Percentiles rank a stretch among this genome's conserved stretches.
Conservation (phyloP, 2,888 invertebrate genomes). For the Macrophya alboannulata region DNA sequence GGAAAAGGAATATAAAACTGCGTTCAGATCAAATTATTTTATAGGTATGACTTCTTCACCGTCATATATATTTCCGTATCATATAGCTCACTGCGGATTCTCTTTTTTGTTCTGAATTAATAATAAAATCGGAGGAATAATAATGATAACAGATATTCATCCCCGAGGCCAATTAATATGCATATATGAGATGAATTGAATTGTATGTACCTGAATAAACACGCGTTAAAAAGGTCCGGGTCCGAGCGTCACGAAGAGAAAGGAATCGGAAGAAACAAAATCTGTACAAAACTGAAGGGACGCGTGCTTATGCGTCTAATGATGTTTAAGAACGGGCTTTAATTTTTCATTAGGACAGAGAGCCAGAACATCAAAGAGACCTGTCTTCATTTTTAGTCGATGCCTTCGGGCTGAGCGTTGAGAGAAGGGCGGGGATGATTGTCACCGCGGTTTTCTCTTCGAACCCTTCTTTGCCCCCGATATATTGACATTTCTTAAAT, state of each 20-base stretch:
- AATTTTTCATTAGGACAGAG: slow-evolving; percentile 79
- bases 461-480: slow-evolving; percentile 59
- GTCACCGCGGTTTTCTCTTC: slow-evolving; percentile 64
- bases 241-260: neutral
- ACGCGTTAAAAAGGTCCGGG: neutral
- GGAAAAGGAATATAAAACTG: no score
- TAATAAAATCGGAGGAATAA: neutral
- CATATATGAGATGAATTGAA: neutral
- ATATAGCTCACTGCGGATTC: no score
- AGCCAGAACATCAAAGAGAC: slow-evolving; percentile 77
- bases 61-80: no score
- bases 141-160: neutral
- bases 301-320: slow-evolving; percentile 76
- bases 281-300: slow-evolving; percentile 41
- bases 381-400: slow-evolving; percentile 76
- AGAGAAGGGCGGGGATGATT: slow-evolving; percentile 62
- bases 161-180: neutral
- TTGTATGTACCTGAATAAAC: neutral
- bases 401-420: slow-evolving; percentile 73
- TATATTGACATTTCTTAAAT: slow-evolving; percentile 79
- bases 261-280: slow-evolving; percentile 52
- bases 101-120: neutral
- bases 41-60: no score
- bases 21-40: no score
- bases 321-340: slow-evolving; percentile 80